phyloP scores from a whole-genome alignment of 2,888 invertebrate species.

The Dysmachus trigonus region DNA sequence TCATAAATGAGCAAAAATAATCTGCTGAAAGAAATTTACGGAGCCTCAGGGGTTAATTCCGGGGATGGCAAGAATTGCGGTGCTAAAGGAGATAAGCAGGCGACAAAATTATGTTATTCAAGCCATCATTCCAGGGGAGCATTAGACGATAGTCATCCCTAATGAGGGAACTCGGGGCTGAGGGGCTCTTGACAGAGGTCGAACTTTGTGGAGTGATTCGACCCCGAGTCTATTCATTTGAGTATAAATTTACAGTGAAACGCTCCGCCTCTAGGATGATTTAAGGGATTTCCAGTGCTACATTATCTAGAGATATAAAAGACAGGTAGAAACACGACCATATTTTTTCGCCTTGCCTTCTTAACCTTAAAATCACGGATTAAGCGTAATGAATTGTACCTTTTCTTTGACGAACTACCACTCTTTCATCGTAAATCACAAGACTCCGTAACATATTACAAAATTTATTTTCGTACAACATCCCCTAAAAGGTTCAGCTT shows the following conservation, averaged over 20 bases:
- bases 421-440: background rate
- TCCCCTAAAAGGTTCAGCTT: background rate
- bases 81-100: background rate
- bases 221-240: background rate
- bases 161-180: background rate
- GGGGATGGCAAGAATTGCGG: background rate
- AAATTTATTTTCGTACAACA: background rate
- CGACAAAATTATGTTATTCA: background rate
- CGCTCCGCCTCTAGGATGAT: too few relatives aligned
- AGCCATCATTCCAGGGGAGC: background rate
- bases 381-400: background rate
- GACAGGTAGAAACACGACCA: background rate
- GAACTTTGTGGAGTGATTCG: background rate
- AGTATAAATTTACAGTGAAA: background rate
- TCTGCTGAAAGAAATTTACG: conserved; percentile 18
- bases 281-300: too few relatives aligned
- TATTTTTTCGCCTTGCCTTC: background rate
- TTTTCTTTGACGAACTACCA: background rate
- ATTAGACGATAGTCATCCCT: background rate
- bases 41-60: conserved; percentile 16
- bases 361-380: background rate
- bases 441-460: background rate
- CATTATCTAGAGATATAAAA: background rate
- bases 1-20: conserved; percentile 29
- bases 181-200: background rate